Base-by-base conservation (phyloP, 1,140 invertebrate species). In the Drosophila kikkawai region DNA sequence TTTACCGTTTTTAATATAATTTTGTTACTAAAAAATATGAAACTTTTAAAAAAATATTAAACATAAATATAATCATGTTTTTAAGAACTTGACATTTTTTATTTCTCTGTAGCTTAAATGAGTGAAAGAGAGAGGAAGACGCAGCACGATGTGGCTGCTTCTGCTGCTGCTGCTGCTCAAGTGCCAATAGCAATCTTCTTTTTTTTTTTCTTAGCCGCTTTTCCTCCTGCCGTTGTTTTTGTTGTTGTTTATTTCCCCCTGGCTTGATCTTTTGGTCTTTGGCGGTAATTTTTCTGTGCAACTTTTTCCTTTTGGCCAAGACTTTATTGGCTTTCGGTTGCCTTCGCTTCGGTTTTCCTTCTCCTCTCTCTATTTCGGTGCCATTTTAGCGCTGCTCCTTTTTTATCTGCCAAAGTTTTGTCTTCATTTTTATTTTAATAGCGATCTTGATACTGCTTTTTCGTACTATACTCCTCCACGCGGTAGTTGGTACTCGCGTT, bases 401-500 rank as follows among this genome's bases (percentile, higher is more conserved):
- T 83, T 80, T 86, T 86, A 86, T 86, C 83, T 79, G 44, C 64
- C 58, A 48, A 80, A 88, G 84, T 90, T 87, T 90, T 90, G 85
- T 90, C 85, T 90, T 90, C 86, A 91, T 90, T 90, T 90, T 90
- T 90, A 90, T 90, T 90, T 91, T 90, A 90, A 90, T 90, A 90
- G 85, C 81, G 82, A 78, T 78, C 75, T 77, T 77, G 75, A 77
- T 77, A 77, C 74, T 22, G 37, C 44, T 15, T 59, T 50, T 50
- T 55, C 36, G 45, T 36, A 19, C 34, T 34, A 39, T 36, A n/a
- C 42, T 48, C 37, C 69, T 51, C 50, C 51, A 50, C 34, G 6
- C 5, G 26, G 26, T 17, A 48, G 36, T 55, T 15, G 13, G 53
- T 55, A 55, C 26, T 6, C 51, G 17, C 51, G 17, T 7, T 5